These are phyloP conservation scores for Rachycentron canadum DNA, from an alignment of 2,797 vertebrate species.

Conservation along the genomic window DNA sequence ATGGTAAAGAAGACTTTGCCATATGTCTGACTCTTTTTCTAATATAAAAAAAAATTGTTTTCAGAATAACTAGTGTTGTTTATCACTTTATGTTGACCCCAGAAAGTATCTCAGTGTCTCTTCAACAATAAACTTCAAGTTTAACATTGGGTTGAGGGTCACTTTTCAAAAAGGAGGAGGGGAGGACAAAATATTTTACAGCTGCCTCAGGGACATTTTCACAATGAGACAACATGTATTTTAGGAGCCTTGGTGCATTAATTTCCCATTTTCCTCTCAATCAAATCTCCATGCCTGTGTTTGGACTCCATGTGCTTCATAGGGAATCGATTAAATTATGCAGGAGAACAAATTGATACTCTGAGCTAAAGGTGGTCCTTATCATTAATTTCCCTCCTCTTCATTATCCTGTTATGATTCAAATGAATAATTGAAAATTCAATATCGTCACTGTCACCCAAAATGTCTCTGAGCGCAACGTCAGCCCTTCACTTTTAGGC, in stretches of 20 bases:
- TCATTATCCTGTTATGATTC: constrained; percentile 76
- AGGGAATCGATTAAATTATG: constrained; percentile 79
- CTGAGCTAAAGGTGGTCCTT: constrained; percentile 72
- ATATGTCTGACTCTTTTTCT: no score
- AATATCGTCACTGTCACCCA: constrained; percentile 45
- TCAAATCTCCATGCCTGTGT: constrained; percentile 39
- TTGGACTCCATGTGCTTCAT: constrained; percentile 44
- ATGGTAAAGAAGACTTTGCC: no score
- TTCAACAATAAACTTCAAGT: no score
- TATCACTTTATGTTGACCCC: no score
- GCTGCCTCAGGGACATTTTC: constrained; percentile 20
- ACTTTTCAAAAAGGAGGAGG: neutral
- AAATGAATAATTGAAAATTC: constrained; percentile 75
- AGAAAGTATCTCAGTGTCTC: no score
- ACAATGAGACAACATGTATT: constrained; percentile 48
- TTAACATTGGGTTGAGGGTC: no score
- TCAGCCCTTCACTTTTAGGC: constrained; percentile 20
- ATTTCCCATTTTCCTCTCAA: constrained; percentile 59
- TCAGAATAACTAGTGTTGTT: no score
- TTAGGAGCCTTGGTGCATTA: constrained; percentile 52
- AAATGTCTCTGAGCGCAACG: constrained; percentile 39
- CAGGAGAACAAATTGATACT: constrained; percentile 78
- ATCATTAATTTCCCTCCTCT: constrained; percentile 70
- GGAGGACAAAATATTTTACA: neutral
- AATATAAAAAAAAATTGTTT: no score